Base-by-base conservation (phyloP, 1,140 invertebrate species). In the Penaeus vannamei region DNA sequence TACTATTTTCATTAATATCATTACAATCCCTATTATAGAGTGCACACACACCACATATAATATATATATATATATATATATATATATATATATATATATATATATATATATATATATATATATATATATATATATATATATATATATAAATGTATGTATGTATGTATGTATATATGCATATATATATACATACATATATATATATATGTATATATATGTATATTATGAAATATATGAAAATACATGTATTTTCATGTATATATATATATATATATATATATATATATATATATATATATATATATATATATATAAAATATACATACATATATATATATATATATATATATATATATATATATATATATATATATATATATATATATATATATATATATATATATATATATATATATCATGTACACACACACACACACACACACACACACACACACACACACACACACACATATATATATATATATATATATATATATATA, bases 201-300 rank as follows among this genome's bases (percentile, higher is more conserved):
- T 53, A 53, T 53, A 53, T 53, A 53, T 14, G 10, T 53, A 53
- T 53, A 10, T 53, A 53, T 53, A 53, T 53, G 10, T 53, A 10
- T 53, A 53, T 53, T n/a, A n/a, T n/a, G n/a, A 10, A 5, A 14
- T 53, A 53, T 53, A 23, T 12, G 10, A 12, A 29, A 0, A 23
- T 29, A 29, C 10, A 53, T 14, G 46, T 53, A 53, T 53, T 1
- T 53, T 5, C 10, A 53, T 53, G 10, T 53, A 10, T 53, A 53
- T 53, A 10, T 53, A 14, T 53, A 53, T 53, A 23, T 29, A 29
- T 81, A 29, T 32, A 23, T 29, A 29, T 81, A 29, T 81, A 60
- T 81, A 29, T 81, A 60, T 81, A 23, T 81, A 23, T 81, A 29
- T 81, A 29, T 81, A 60, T 81, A 60, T 81, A 29, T 81, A 29